Base-by-base conservation (phyloP, 35 echinoderm and acorn worm species). In the Hemicentrotus pulcherrimus region DNA sequence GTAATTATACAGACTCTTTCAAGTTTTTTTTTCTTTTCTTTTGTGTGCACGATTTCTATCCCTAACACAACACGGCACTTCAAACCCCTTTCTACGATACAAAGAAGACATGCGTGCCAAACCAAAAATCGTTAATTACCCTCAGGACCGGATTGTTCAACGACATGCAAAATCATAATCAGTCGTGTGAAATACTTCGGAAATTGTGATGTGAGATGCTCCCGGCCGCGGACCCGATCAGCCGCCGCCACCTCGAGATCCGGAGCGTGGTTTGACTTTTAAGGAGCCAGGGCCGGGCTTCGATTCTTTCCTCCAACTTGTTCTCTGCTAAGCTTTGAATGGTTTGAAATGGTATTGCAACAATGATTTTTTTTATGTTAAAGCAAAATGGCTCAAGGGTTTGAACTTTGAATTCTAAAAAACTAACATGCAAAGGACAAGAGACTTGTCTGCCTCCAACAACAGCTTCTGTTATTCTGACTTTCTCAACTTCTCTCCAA, bases 91-190 rank as follows among this genome's bases (percentile, higher is more conserved):
- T 78, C 88, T 4, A 33, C 88, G 46, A 33, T 28, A 90, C 88
- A 90, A 90, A 45, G 88, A 90, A 33, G 88, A 90, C 88, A 90
- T 90, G 88, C 88, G 32, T 47, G 46, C 31, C 88, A 47, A 90
- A 90, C 12, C 19, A 30, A 90, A 90, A 90, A 90, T 90, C 88
- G 32, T 45, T 90, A 90, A 90, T 90, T 45, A 90, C 88, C 88
- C 88, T 30, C 12, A 90, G 88, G 88, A 47, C 88, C 16, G 12
- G 32, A 47, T 90, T 90, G 88, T 90, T 90, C 88, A 47, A 47
- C 46, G 88, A 90, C 88, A 45, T 90, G 88, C 88, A 47, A 90
- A 90, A 90, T 90, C 88, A 90, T 90, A 90, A 90, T 90, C 88
- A 90, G 19, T 47, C 88, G 88, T 90, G 88, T 90, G 88, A 90